These are phyloP conservation scores for Heliangelus exortis DNA, from an alignment of 2,797 vertebrate genomes.

Conservation along the genomic window DNA sequence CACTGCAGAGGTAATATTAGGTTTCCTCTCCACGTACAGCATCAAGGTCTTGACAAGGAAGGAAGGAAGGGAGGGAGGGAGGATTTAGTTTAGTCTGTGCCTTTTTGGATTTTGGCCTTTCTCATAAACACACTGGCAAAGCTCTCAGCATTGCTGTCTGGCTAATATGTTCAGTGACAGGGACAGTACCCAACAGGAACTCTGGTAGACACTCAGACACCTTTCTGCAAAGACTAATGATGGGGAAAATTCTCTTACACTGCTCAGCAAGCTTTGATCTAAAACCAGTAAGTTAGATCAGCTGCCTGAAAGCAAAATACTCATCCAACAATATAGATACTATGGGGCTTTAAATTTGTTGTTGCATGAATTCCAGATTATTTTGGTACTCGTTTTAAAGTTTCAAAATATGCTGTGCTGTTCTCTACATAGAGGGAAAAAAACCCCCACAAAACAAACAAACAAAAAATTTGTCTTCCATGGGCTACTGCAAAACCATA, in stretches of 20 bases:
- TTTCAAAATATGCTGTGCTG: background rate
- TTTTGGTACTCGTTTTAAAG: background rate
- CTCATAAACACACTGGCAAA: conserved; percentile 57
- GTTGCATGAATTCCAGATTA: background rate
- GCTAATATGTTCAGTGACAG: background rate
- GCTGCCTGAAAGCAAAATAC: background rate
- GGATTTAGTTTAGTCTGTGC: conserved; percentile 50
- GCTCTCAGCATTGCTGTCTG: conserved; percentile 30
- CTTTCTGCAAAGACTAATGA: background rate
- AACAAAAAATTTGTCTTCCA: background rate
- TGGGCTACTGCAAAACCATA: background rate
- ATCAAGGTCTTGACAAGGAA: conserved; percentile 14
- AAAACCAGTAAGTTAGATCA: background rate
- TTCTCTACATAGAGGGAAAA: background rate
- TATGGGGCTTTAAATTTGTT: background rate
- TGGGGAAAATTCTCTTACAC: background rate
- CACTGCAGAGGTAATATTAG: background rate
- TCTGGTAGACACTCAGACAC: background rate
- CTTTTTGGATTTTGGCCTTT: conserved; percentile 42
- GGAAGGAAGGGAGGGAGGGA: background rate
- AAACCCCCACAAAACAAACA: background rate
- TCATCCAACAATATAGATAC: background rate
- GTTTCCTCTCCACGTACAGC: background rate
- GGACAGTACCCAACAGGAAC: conserved; percentile 34
- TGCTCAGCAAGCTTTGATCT: background rate